phyloP scores from a whole-genome alignment of 2,888 invertebrate genomes.

The Eugnorisma glareosa region DNA sequence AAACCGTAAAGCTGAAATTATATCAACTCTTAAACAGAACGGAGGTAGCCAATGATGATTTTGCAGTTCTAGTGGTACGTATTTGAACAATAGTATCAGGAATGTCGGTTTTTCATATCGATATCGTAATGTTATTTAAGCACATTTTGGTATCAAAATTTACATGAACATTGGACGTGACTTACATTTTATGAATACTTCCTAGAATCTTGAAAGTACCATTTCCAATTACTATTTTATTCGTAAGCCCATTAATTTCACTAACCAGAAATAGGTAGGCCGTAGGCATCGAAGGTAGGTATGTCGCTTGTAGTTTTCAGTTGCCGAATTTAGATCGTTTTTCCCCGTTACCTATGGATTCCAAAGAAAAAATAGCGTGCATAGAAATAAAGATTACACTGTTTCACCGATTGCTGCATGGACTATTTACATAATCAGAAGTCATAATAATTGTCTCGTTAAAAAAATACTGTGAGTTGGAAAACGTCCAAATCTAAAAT shows the following conservation, averaged over 20 bases:
- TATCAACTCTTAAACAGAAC: slow-evolving; percentile 85
- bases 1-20: slow-evolving; percentile 86
- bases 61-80: slow-evolving; percentile 72
- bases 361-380: neutral
- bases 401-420: neutral
- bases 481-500: slow-evolving; percentile 28
- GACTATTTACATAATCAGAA: neutral
- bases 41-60: slow-evolving; percentile 81
- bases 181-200: neutral
- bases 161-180: neutral
- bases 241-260: neutral
- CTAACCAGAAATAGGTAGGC: neutral
- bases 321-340: neutral
- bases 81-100: slow-evolving; percentile 79
- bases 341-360: neutral
- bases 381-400: neutral
- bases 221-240: neutral
- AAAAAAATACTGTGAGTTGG: neutral
- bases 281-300: neutral
- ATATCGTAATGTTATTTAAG: slow-evolving; percentile 56
- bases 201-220: neutral
- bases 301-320: neutral
- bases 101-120: slow-evolving; percentile 71
- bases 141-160: neutral
- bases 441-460: neutral